phyloP scores from a whole-genome alignment of 2,888 invertebrate species.

The Drosophila testacea region DNA sequence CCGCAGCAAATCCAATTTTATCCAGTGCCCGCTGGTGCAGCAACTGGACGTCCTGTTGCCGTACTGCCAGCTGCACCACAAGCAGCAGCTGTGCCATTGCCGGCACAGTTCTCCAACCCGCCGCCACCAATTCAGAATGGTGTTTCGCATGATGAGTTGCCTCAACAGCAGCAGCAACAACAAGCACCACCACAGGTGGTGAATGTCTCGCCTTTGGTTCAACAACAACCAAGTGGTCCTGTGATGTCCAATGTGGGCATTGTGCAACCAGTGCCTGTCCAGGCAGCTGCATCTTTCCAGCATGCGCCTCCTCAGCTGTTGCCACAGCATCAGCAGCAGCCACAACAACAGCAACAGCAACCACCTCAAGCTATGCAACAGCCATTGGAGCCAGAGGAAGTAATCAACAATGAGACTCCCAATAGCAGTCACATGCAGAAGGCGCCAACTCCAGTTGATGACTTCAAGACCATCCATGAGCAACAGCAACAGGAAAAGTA shows the following conservation, averaged over 20 bases:
- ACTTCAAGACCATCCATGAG: conserved; percentile 80
- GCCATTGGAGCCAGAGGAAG: conserved; percentile 51
- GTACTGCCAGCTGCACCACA: conserved; percentile 78
- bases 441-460: conserved; percentile 58
- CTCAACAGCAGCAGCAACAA: conserved; percentile 72
- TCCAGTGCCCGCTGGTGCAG: conserved; percentile 77
- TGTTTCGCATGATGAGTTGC: conserved; percentile 84
- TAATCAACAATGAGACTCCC: conserved; percentile 41
- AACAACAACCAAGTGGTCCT: conserved; percentile 63
- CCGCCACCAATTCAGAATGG: conserved; percentile 83
- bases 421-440: conserved; percentile 62
- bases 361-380: conserved; percentile 46
- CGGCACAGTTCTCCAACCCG: conserved; percentile 76
- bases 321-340: conserved; percentile 52
- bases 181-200: conserved; percentile 81
- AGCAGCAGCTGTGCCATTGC: conserved; percentile 74
- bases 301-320: conserved; percentile 63
- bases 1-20: conserved; percentile 82
- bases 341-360: conserved; percentile 60
- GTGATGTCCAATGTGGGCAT: conserved; percentile 60
- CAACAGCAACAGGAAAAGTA: conserved; percentile 84
- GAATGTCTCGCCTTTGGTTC: conserved; percentile 84
- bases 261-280: conserved; percentile 66
- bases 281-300: conserved; percentile 70
- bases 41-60: conserved; percentile 79